A percentile compares a stretch with the other conserved stretches of the same genome.
phyloP scores from a whole-genome alignment of 2,797 vertebrate genomes.

The Sus cebifrons region DNA sequence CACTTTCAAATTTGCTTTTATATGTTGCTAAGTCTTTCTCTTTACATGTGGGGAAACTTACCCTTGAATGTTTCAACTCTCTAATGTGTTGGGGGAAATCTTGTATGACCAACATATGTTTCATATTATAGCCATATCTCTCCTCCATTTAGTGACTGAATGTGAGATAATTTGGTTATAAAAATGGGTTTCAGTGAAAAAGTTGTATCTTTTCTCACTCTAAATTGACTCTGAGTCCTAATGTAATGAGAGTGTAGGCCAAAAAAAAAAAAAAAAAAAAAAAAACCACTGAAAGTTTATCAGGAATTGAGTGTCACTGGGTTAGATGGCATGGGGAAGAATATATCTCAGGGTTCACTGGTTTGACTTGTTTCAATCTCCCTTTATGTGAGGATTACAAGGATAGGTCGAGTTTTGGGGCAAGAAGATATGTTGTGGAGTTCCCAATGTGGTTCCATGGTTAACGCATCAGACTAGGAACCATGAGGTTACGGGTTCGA shows the following conservation, averaged over 20 bases:
- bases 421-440: too few relatives aligned
- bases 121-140: neutral
- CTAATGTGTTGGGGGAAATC: neutral
- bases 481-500: too few relatives aligned
- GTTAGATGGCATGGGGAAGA: neutral
- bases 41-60: neutral
- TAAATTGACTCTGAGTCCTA: neutral
- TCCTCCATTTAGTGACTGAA: neutral
- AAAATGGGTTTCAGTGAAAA: neutral
- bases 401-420: neutral
- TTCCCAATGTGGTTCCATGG: too few relatives aligned
- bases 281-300: neutral
- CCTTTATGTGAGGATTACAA: neutral
- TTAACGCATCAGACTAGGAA: too few relatives aligned
- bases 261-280: neutral
- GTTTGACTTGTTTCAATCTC: neutral
- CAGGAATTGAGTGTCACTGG: neutral
- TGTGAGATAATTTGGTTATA: conserved; percentile 7
- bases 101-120: neutral
- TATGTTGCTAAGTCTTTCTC: neutral
- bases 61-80: neutral
- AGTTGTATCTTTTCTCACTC: neutral
- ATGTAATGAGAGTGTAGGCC: neutral
- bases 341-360: neutral
- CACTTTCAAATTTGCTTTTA: neutral